Conservation (phyloP, 2,113 vertebrate species). For the Colaptes auratus region DNA sequence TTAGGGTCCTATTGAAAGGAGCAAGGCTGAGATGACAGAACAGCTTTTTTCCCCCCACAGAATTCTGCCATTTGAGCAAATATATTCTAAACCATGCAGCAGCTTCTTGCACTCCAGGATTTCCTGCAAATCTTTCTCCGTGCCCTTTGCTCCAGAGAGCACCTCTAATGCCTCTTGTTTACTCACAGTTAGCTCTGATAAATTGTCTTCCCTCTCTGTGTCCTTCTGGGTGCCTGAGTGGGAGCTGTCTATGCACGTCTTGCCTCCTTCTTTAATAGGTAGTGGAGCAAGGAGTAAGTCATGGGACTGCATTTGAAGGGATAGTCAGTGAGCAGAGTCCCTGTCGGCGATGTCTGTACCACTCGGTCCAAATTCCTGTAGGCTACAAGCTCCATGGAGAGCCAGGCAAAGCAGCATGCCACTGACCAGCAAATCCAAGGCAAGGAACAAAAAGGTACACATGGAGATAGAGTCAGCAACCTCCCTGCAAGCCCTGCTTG, state of each 20-base stretch:
- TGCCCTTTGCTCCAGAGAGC: constrained; percentile 54
- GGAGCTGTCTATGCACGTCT: constrained; percentile 42
- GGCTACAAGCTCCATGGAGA: constrained; percentile 81
- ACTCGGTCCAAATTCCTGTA: constrained; percentile 87
- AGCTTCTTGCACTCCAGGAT: constrained; percentile 35
- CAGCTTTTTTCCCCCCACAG: not conserved
- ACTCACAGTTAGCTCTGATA: constrained; percentile 60
- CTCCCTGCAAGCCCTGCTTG: constrained; percentile 36
- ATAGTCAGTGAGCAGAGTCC: constrained; percentile 81
- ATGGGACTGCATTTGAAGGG: constrained; percentile 86
- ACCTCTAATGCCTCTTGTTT: not conserved
- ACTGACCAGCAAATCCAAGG: constrained; percentile 84
- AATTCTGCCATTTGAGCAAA: not conserved
- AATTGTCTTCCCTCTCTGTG: constrained; percentile 30
- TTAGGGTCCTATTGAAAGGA: not conserved
- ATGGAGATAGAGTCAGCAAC: constrained; percentile 69
- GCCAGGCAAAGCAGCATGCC: constrained; percentile 86
- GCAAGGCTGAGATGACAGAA: not conserved
- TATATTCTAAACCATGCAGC: not conserved
- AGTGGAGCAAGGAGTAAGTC: constrained; percentile 80
- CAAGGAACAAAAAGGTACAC: constrained; percentile 67
- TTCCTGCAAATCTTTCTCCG: constrained; percentile 47
- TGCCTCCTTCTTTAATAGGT: constrained; percentile 72
- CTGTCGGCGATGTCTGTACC: constrained; percentile 93
- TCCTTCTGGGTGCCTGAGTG: constrained; percentile 24